Conservation (phyloP, 2,888 invertebrate species). For the Asteroscopus sphinx region DNA sequence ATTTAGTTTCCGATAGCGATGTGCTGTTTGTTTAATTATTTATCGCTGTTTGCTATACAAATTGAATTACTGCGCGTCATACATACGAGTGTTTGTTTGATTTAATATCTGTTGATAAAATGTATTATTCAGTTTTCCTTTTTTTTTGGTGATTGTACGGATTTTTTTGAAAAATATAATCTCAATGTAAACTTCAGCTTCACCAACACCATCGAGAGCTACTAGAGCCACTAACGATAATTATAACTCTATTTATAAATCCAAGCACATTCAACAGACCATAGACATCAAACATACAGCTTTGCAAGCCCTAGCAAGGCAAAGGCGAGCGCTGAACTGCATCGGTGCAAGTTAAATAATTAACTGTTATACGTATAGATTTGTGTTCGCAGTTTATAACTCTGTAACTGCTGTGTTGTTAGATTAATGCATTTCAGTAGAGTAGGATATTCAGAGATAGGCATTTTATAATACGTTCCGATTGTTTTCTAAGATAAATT, state of each 20-base stretch:
- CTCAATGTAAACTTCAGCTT: neutral
- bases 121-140: constrained; percentile 32
- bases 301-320: constrained; percentile 7
- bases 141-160: constrained; percentile 5
- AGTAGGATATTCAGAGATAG: constrained; percentile 1
- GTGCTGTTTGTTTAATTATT: constrained; percentile 58
- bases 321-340: constrained; percentile 45
- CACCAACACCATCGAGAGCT: too few species aligned
- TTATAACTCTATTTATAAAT: neutral
- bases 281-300: constrained; percentile 16
- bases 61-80: constrained; percentile 52
- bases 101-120: constrained; percentile 31
- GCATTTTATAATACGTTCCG: neutral
- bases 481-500: too few species aligned
- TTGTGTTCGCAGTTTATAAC: constrained; percentile 49
- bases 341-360: constrained; percentile 55
- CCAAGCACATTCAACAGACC: constrained; percentile 1
- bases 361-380: constrained; percentile 55
- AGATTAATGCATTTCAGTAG: constrained; percentile 32
- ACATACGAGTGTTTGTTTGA: constrained; percentile 39
- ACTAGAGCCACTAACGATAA: neutral
- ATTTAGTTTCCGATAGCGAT: constrained; percentile 58
- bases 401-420: constrained; percentile 32
- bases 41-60: constrained; percentile 55
- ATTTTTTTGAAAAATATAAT: neutral